These are phyloP conservation scores for Dendrolimus punctatus DNA, from an alignment of 1,140 invertebrate species.

Conservation along the genomic window DNA sequence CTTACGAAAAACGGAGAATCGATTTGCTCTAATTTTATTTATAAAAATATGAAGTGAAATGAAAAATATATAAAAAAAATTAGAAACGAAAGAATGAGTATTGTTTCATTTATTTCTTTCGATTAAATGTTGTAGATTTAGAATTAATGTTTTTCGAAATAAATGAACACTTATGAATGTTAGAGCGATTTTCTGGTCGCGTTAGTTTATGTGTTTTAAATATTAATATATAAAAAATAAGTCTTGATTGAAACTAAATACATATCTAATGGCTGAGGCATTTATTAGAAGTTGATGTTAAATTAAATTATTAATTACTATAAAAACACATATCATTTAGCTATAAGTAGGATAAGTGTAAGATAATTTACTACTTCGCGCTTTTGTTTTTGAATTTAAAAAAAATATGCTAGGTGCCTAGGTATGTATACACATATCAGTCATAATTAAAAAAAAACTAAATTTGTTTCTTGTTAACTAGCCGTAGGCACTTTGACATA, in stretches of 20 bases:
- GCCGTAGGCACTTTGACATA: slow-evolving; percentile 5
- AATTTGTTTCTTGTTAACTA: slow-evolving; percentile 3
- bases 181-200: slow-evolving; percentile 12
- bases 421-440: slow-evolving; percentile 30
- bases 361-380: slow-evolving; percentile 2
- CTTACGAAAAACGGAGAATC: slow-evolving; percentile 37
- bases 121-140: slow-evolving; percentile 26
- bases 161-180: slow-evolving; percentile 44
- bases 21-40: slow-evolving; percentile 39
- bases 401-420: slow-evolving; percentile 53
- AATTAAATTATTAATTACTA: slow-evolving; percentile 26
- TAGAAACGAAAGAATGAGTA: neutral
- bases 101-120: no score
- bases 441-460: neutral
- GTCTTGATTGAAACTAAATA: slow-evolving; percentile 57
- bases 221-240: slow-evolving; percentile 36
- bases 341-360: slow-evolving; percentile 25
- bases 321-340: slow-evolving; percentile 42
- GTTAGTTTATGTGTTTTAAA: slow-evolving; percentile 38
- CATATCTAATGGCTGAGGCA: slow-evolving; percentile 66
- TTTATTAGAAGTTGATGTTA: slow-evolving; percentile 32
- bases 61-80: slow-evolving; percentile 26
- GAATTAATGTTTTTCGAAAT: slow-evolving; percentile 35
- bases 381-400: slow-evolving; percentile 4
- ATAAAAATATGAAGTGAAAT: slow-evolving; percentile 13